Evolutionary conservation across 1,140 invertebrate genomes (phyloP).

Genomic region (Patella vulgata): DNA sequence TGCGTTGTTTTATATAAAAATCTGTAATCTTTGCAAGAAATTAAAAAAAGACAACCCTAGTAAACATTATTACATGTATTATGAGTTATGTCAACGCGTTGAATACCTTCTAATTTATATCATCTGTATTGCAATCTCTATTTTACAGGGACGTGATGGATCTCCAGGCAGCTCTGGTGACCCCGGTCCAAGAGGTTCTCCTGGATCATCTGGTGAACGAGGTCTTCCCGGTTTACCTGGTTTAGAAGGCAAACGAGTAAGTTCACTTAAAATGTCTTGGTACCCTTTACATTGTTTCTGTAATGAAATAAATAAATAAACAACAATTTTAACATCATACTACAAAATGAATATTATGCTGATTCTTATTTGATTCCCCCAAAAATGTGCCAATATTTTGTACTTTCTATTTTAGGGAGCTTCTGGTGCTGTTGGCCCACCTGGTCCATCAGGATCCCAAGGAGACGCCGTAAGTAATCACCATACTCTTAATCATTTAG

Average conservation of each 20-base stretch:
- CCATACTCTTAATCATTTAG: neutral
- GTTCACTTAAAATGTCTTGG: slow-evolving; percentile 1
- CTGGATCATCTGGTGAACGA: slow-evolving; percentile 45
- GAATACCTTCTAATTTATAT: too few species aligned
- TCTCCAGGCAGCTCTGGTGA: slow-evolving; percentile 38
- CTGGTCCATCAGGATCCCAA: slow-evolving; percentile 27
- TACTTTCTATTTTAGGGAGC: slow-evolving; percentile 25
- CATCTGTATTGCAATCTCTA: neutral
- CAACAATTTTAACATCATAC: too few species aligned
- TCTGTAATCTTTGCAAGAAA: neutral
- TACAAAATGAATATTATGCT: too few species aligned
- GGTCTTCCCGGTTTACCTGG: slow-evolving; percentile 44
- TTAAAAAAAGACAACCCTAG: too few species aligned
- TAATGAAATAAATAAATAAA: too few species aligned
- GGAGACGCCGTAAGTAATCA: slow-evolving; percentile 25
- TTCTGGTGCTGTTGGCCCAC: slow-evolving; percentile 22
- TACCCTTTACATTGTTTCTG: too few species aligned
- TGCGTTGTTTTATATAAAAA: neutral
- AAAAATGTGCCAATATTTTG: neutral
- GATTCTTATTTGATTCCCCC: neutral
- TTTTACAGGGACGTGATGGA: slow-evolving; percentile 40
- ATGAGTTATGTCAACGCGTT: too few species aligned
- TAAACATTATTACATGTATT: too few species aligned
- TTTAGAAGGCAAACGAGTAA: slow-evolving; percentile 42
- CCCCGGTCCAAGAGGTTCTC: slow-evolving; percentile 37